phyloP scores from a whole-genome alignment of 2,888 invertebrate species.

The Harpalus rubripes region DNA sequence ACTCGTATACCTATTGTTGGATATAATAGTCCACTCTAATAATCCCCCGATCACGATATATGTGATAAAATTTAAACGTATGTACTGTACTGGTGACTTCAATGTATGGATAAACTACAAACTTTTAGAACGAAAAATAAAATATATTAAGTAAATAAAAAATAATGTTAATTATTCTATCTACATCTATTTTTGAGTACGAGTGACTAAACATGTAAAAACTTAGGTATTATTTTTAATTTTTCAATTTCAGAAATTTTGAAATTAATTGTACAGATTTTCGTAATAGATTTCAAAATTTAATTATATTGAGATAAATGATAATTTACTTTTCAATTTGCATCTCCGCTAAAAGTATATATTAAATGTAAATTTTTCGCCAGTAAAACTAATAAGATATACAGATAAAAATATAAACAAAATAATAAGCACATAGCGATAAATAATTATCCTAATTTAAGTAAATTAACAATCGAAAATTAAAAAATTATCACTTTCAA shows the following conservation, averaged over 20 bases:
- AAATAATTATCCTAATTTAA: slow-evolving; percentile 25
- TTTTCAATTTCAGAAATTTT: neutral
- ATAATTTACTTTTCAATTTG: neutral
- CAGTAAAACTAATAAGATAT: neutral
- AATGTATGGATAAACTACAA: too few species aligned
- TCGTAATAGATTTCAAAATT: neutral
- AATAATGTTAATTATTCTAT: too few species aligned
- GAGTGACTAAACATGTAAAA: too few species aligned
- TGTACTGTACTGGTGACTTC: too few species aligned
- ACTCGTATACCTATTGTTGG: too few species aligned
- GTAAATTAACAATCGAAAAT: neutral
- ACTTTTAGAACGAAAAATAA: too few species aligned
- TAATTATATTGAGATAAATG: neutral
- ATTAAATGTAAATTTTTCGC: slow-evolving; percentile 1
- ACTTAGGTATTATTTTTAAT: neutral
- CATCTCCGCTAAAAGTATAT: neutral
- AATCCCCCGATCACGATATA: too few species aligned
- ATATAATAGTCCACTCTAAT: too few species aligned
- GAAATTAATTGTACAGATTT: neutral
- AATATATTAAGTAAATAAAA: too few species aligned
- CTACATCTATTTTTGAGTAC: too few species aligned
- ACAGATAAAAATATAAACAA: slow-evolving; percentile 17
- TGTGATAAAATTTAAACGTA: too few species aligned
- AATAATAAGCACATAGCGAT: slow-evolving; percentile 6
- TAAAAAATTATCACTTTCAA: slow-evolving; percentile 38